These are phyloP conservation scores for Mamestra configurata DNA, from an alignment of 1,140 invertebrate species.

Conservation along the genomic window DNA sequence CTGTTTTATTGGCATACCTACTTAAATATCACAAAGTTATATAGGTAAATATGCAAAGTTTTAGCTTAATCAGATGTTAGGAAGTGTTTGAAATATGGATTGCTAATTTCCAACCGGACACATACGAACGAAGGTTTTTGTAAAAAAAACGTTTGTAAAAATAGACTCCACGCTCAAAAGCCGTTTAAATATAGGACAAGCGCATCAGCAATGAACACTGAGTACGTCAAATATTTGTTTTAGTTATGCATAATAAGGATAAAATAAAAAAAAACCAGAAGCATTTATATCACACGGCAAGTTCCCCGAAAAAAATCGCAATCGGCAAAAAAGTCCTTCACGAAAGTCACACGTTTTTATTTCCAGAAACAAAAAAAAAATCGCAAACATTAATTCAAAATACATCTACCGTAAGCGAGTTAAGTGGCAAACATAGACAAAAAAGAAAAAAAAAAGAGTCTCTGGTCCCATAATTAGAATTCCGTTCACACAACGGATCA, in stretches of 20 bases:
- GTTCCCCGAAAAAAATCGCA: neutral
- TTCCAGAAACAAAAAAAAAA: constrained; percentile 37
- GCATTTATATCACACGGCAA: neutral
- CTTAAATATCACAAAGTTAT: too few species aligned
- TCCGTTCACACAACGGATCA: constrained; percentile 57
- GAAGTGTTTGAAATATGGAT: too few species aligned
- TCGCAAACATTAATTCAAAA: constrained; percentile 78
- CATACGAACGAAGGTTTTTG: too few species aligned
- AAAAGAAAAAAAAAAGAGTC: constrained; percentile 65
- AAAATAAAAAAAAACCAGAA: neutral
- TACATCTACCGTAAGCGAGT: constrained; percentile 75
- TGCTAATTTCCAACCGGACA: too few species aligned
- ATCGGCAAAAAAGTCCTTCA: neutral
- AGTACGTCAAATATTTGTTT: neutral
- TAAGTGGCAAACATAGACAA: constrained; percentile 76
- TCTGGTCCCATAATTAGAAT: constrained; percentile 63
- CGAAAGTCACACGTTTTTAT: constrained; percentile 44
- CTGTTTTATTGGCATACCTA: too few species aligned
- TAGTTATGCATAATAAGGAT: neutral
- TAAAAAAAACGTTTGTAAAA: too few species aligned
- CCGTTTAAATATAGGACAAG: neutral
- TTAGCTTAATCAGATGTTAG: too few species aligned
- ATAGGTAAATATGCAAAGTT: too few species aligned
- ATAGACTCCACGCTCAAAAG: too few species aligned
- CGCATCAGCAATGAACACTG: too few species aligned